Base-by-base conservation (phyloP, 2,888 invertebrate genomes). In the Glyphotaelius pellucidus region DNA sequence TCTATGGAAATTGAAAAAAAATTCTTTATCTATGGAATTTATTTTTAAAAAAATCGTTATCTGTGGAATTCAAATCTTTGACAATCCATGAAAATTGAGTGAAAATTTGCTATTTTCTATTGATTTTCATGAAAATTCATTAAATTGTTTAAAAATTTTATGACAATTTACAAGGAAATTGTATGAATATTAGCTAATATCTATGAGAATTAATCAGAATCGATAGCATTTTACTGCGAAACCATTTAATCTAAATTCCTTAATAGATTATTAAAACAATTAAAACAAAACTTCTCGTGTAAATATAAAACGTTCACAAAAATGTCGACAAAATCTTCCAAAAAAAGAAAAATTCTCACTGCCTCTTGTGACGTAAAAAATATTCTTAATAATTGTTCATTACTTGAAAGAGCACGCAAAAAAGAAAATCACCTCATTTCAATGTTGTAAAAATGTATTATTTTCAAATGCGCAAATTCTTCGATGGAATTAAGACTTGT, bases 401-500 rank as follows among this genome's bases (percentile, higher is more conserved):
- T 67, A 67, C 25, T 67, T 67, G 67, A n/a, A 25, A 25, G 7
- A 25, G 67, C 67, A 67, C 67, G 67, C 67, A 67, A 67, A 67
- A 19, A 25, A 42, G 42, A 67, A 67, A 67, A 25, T 25, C 67
- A 9, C 67, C 2, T 4, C n/a, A 25, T n/a, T 42, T 67, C 67
- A n/a, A n/a, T 67, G 67, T 67, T 67, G 67, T 67, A 67, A 67
- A 67, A 67, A 67, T 67, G 67, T 67, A 67, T 67, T 67, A 67
- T 25, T 67, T 67, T 67, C 67, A 67, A 67, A 67, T n/a, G 67
- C 67, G 67, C 67, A 67, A 67, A 67, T 67, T n/a, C n/a, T 67
- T 67, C 67, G 67, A 67, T 7, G 67, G 67, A 67, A 67, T 67
- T n/a, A 67, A 25, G 67, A 67, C 67, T 19, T 67, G 25, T 25